Evolutionary conservation across 2,888 invertebrate genomes (phyloP).

Genomic region (Taphrorychus bicolor): DNA sequence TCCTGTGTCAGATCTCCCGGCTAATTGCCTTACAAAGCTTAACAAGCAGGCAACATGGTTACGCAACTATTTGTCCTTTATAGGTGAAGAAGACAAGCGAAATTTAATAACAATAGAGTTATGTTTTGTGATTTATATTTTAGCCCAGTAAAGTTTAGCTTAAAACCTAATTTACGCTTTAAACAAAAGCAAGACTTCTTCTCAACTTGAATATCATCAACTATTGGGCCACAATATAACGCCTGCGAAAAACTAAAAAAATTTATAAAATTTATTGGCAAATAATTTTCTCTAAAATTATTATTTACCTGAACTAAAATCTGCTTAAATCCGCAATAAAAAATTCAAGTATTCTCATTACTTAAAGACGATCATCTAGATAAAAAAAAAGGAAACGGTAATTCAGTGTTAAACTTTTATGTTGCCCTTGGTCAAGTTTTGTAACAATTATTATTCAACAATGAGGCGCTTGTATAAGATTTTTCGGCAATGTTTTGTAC

Average conservation of each 20-base stretch:
- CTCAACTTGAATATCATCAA: too few species aligned
- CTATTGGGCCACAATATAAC: too few species aligned
- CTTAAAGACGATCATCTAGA: constrained; percentile 1
- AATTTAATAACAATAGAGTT: constrained; percentile 9
- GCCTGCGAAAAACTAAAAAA: too few species aligned
- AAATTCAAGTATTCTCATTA: neutral
- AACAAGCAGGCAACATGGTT: constrained; percentile 32
- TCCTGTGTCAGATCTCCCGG: constrained; percentile 39
- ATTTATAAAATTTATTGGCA: too few species aligned
- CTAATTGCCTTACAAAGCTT: constrained; percentile 37
- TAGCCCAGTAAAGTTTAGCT: neutral
- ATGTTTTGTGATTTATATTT: neutral
- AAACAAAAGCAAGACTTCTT: too few species aligned
- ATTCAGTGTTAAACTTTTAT: constrained; percentile 17
- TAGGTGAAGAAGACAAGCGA: constrained; percentile 26
- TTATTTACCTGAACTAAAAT: too few species aligned
- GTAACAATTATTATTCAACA: constrained; percentile 25
- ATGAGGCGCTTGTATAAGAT: constrained; percentile 21
- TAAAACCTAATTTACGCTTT: too few species aligned
- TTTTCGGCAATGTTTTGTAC: constrained; percentile 2
- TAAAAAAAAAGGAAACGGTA: constrained; percentile 22
- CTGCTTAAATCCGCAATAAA: neutral
- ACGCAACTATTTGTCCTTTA: constrained; percentile 34
- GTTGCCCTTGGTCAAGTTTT: constrained; percentile 24
- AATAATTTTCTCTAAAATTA: too few species aligned